Evolutionary conservation across 1,140 invertebrate genomes (phyloP).

Genomic region (Parasteatoda tepidariorum): DNA sequence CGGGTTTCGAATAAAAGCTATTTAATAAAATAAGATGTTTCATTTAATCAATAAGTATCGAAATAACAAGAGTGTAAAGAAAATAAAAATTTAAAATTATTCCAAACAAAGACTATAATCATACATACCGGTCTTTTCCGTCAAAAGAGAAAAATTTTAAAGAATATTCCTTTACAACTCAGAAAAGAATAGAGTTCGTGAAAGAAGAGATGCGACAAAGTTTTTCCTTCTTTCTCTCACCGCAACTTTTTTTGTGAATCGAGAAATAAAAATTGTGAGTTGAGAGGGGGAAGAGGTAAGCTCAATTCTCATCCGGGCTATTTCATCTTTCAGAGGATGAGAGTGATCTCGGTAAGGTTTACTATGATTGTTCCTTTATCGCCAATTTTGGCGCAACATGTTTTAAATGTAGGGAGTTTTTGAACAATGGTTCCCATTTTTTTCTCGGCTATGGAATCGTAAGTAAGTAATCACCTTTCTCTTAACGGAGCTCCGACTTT

Average conservation of each 20-base stretch:
- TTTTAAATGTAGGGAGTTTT: not conserved
- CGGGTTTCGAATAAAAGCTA: too few species aligned
- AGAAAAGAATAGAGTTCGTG: not conserved
- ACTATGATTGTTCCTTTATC: not conserved
- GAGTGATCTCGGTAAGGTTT: not conserved
- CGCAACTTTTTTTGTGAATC: constrained; percentile 10
- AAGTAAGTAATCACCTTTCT: not conserved
- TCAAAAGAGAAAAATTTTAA: not conserved
- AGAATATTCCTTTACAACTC: not conserved
- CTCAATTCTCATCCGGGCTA: not conserved
- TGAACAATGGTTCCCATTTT: not conserved
- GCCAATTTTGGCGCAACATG: not conserved
- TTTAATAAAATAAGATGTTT: too few species aligned
- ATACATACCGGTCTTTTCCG: not conserved
- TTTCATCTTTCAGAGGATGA: constrained; percentile 37
- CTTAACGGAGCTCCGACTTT: not conserved
- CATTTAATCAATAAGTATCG: too few species aligned
- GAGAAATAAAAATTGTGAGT: not conserved
- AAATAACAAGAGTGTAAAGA: not conserved
- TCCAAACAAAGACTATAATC: not conserved
- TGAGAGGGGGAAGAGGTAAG: not conserved
- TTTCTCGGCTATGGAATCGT: not conserved
- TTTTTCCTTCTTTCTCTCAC: not conserved
- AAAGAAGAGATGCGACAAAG: not conserved
- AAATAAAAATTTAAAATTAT: not conserved